Conservation (phyloP, 2,113 vertebrate species). For the Corythoichthys haematopterus region DNA sequence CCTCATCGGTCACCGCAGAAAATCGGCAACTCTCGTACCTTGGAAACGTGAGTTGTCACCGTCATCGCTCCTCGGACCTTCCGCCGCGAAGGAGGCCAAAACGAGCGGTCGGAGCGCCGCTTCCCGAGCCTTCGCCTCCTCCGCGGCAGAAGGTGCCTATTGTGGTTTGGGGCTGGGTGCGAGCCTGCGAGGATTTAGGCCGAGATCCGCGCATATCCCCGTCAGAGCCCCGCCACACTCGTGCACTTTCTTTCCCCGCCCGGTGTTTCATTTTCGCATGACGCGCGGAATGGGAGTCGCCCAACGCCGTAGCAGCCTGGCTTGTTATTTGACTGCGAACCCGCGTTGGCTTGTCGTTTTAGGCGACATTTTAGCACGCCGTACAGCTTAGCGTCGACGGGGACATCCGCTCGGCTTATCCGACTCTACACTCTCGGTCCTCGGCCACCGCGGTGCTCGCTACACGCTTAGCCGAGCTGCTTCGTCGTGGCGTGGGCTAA, state of each 20-base stretch:
- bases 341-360: too few species aligned
- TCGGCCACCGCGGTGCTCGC: too few species aligned
- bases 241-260: background rate
- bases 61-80: slow-evolving; percentile 1
- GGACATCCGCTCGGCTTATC: too few species aligned
- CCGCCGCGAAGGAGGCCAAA: background rate
- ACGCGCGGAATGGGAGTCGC: slow-evolving; percentile 16
- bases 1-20: slow-evolving; percentile 67
- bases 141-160: slow-evolving; percentile 70
- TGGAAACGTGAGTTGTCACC: slow-evolving; percentile 68
- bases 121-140: slow-evolving; percentile 31
- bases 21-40: slow-evolving; percentile 64
- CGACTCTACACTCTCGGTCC: too few species aligned
- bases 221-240: background rate
- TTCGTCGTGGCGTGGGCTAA: slow-evolving; percentile 54
- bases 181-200: slow-evolving; percentile 65
- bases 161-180: slow-evolving; percentile 67
- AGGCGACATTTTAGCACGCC: too few species aligned
- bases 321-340: too few species aligned
- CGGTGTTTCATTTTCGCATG: too few species aligned
- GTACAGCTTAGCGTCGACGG: too few species aligned
- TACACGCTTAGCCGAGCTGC: slow-evolving; percentile 32
- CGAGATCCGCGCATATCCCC: slow-evolving; percentile 37
- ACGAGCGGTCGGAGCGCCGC: background rate
- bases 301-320: background rate